Conservation (phyloP, 2,797 vertebrate genomes). For the Myripristis jacobus region DNA sequence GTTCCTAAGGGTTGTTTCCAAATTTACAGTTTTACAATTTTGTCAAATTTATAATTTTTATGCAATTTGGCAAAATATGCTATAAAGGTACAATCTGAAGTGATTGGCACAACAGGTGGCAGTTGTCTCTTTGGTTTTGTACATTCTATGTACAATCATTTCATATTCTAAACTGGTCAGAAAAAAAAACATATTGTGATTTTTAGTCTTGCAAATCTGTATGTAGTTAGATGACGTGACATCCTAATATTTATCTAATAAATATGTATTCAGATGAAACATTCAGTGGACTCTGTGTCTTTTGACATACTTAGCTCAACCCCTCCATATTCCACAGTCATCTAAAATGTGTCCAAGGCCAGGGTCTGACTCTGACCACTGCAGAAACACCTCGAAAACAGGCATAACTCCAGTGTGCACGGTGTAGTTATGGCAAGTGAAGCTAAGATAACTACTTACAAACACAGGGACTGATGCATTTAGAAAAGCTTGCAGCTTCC, state of each 20-base stretch:
- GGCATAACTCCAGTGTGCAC: too few species aligned
- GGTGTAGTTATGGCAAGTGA: too few species aligned
- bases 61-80: slow-evolving; percentile 89
- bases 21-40: slow-evolving; percentile 98
- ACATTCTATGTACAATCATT: slow-evolving; percentile 96
- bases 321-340: slow-evolving; percentile 12
- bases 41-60: slow-evolving; percentile 91
- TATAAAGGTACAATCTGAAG: slow-evolving; percentile 91
- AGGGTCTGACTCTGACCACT: too few species aligned
- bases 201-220: slow-evolving; percentile 99
- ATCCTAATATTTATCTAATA: slow-evolving; percentile 99
- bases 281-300: slow-evolving; percentile 90
- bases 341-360: background rate
- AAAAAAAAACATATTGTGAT: slow-evolving; percentile 95
- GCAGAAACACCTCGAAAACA: too few species aligned
- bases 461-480: too few species aligned
- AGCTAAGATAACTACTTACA: too few species aligned
- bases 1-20: slow-evolving; percentile 96
- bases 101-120: slow-evolving; percentile 88
- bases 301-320: slow-evolving; percentile 70
- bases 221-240: slow-evolving; percentile 99
- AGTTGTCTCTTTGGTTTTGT: slow-evolving; percentile 92
- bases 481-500: too few species aligned
- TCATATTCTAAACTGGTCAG: slow-evolving; percentile 95
- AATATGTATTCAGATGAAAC: slow-evolving; percentile 99